Base-by-base conservation (phyloP, 2,797 vertebrate species). In the Enteromius anoplus region DNA sequence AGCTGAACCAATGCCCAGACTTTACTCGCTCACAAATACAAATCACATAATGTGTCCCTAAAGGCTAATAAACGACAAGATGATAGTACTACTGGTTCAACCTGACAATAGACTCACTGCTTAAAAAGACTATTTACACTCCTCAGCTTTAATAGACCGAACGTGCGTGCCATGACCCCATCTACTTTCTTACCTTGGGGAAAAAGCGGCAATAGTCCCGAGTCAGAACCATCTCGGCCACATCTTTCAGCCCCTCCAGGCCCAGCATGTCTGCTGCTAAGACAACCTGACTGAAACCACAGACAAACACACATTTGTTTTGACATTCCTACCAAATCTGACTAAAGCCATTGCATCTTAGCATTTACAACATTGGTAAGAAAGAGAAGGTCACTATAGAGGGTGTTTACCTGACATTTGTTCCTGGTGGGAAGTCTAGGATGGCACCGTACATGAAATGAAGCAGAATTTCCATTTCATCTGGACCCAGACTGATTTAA, bases 371-470 rank as follows among this genome's bases (percentile, higher is more conserved):
- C 23, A 58, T 17, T 23, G 32, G 42, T 11, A 19, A 45, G 14
- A 26, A 42, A n/a, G 15, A 23, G 73, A 68, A 78, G 65, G 26
- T 77, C 34, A 68, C 60, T n/a, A 55, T n/a, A 49, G 42, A 40
- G 12, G 5, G n/a, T 26, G 8, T n/a, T 40, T 96, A 98, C 97
- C 97, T 95, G 90, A 95, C 92, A 89, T 95, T 96, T 89, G 93
- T 93, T 93, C 96, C 92, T 3, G 93, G 91, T 40, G 97, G 97
- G 66, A 99, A 94, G 91, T 97, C 96, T 91, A 96, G 84, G 87
- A 95, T 93, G 89, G 96, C 97, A 87, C 97, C 97, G 14, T 98
- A 98, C 93, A 98, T 96, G 91, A 97, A 99, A 92, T 97, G 90
- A 79, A 98, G 94, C 91, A 98, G 88, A 86, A 97, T 90, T 86